Evolutionary conservation across 2,888 invertebrate genomes (phyloP), one percentile per base, ranked within the genome.

Genomic region (Drosophila mercatorum): DNA sequence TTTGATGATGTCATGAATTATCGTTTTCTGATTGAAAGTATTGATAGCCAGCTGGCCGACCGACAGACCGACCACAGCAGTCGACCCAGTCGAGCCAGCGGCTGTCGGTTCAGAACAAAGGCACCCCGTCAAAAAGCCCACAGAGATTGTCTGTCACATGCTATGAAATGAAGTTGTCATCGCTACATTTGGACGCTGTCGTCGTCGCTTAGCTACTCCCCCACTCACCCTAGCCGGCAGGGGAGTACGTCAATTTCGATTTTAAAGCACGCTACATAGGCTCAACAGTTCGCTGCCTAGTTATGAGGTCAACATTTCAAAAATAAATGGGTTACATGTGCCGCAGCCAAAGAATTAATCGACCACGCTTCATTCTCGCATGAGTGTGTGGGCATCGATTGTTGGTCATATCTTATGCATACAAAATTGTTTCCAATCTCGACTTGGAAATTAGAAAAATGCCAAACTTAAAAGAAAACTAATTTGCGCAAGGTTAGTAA

Each of bases 1-100:
- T 56, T 63, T 69, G 83, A 83, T 89, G 89, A 90, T 90, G 90
- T 90, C 89, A 89, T 90, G 69, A 90, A 79, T 87, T 90, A 90
- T 89, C 82, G 86, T 80, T 80, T 85, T 90, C 74, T 86, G 88
- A 88, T 89, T 88, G 86, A 88, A 89, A 88, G 83, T 86, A 80
- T 81, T 78, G 83, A 89, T 84, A 88, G 40, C 17, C 51, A 40
- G 53, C 53, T 1, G 22, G 22, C 22, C 22, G 22, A 22, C 28
- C 28, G 28, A 28, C 28, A 1, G 28, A 28, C 28, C 47, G 34
- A 34, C 34, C 34, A 47, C 34, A 47, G 8, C 58, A 41, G 52
- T 51, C 53, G 60, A 67, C 46, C 40, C 44, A 34, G 41, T 31
- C 36, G 43, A 43, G 43, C 8, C 58, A 70, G 51, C 14, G 8